Percentiles rank a stretch among this genome's conserved stretches.
Conservation (phyloP, 2,888 invertebrate species). For the Odontocerum albicorne region DNA sequence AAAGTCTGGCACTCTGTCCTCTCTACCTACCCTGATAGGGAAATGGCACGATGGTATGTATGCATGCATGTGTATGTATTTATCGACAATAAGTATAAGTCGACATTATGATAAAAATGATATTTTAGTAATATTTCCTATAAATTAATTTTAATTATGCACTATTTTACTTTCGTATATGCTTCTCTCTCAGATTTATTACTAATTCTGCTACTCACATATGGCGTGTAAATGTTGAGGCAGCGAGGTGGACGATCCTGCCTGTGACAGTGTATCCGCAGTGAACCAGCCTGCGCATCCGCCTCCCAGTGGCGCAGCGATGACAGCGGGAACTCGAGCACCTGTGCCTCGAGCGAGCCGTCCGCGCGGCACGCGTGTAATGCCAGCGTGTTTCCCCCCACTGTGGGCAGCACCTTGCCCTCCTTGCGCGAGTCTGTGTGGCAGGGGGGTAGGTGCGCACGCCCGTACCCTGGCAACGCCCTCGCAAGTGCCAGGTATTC, state of each 20-base stretch:
- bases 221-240: constrained; percentile 86
- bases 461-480: constrained; percentile 89
- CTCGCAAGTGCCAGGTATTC: constrained; percentile 87
- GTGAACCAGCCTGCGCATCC: constrained; percentile 85
- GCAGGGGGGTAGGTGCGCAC: constrained; percentile 93
- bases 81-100: too few relatives aligned
- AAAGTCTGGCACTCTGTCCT: too few relatives aligned
- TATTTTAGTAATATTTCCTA: too few relatives aligned
- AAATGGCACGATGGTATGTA: too few relatives aligned
- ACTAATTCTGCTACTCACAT: too few relatives aligned
- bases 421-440: constrained; percentile 87
- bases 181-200: too few relatives aligned
- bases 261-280: constrained; percentile 84
- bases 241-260: constrained; percentile 78
- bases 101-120: too few relatives aligned
- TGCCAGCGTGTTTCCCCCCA: constrained; percentile 65
- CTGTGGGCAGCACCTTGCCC: constrained; percentile 79
- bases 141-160: too few relatives aligned
- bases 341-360: constrained; percentile 75
- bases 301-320: constrained; percentile 82
- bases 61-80: too few relatives aligned
- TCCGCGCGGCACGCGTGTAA: constrained; percentile 77
- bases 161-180: too few relatives aligned
- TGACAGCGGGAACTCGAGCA: constrained; percentile 83
- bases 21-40: too few relatives aligned